Evolutionary conservation across 2,888 invertebrate species (phyloP).

Genomic region (Ormyrus rosae): DNA sequence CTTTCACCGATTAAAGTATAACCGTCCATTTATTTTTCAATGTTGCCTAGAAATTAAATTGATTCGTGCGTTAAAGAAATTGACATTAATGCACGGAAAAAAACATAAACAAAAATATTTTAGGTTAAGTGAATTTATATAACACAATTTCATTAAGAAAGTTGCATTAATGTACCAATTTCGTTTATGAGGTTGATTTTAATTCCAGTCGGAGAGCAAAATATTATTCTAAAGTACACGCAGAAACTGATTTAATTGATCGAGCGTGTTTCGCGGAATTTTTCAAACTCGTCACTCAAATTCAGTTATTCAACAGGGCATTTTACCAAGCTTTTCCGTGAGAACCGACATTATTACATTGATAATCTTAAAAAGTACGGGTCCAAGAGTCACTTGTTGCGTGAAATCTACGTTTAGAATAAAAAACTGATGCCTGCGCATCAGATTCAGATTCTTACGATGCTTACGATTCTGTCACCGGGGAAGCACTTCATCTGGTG

Average conservation of each 20-base stretch:
- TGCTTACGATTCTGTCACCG: constrained; percentile 71
- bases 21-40: background rate
- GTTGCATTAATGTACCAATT: constrained; percentile 36
- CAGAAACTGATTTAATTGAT: constrained; percentile 32
- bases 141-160: constrained; percentile 33
- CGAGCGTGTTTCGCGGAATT: background rate
- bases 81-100: background rate
- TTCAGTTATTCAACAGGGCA: too few relatives aligned
- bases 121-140: constrained; percentile 28
- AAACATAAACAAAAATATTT: constrained; percentile 17
- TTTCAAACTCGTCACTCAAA: too few relatives aligned
- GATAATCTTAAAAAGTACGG: too few relatives aligned
- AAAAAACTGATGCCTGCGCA: too few relatives aligned
- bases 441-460: constrained; percentile 29
- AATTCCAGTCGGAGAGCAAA: constrained; percentile 4
- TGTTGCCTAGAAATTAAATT: constrained; percentile 10
- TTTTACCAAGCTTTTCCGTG: too few relatives aligned
- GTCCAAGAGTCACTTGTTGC: too few relatives aligned
- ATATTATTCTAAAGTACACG: constrained; percentile 24
- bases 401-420: too few relatives aligned
- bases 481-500: constrained; percentile 74
- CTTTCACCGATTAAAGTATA: background rate
- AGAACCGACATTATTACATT: too few relatives aligned
- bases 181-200: constrained; percentile 36
- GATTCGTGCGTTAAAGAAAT: constrained; percentile 10